phyloP scores from a whole-genome alignment of 2,113 vertebrate species.

The Melanerpes formicivorus region DNA sequence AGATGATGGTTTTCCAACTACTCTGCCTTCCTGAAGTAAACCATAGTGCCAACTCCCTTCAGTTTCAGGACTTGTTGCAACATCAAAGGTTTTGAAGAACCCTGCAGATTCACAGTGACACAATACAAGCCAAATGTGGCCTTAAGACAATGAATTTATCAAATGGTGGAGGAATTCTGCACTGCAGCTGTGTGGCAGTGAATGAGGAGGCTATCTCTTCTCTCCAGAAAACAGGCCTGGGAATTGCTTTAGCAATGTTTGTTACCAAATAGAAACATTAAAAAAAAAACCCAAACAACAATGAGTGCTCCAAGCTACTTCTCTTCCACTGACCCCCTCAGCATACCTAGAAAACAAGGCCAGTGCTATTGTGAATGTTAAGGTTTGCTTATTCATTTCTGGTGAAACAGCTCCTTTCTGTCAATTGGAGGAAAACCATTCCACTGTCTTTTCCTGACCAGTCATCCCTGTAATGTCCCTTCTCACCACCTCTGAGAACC shows the following conservation, averaged over 20 bases:
- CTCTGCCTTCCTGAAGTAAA: background rate
- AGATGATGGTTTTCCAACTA: background rate
- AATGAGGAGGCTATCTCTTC: background rate
- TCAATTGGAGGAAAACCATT: constrained; percentile 20
- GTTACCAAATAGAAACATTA: background rate
- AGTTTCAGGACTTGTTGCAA: background rate
- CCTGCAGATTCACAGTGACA: background rate
- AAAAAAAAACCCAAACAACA: background rate
- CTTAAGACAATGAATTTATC: background rate
- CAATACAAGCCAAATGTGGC: background rate
- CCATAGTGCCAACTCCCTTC: background rate
- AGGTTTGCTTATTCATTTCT: background rate
- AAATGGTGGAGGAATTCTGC: background rate
- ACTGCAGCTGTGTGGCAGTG: background rate
- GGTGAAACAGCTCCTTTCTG: background rate
- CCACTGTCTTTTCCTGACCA: background rate
- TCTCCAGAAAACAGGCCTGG: background rate
- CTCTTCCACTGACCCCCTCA: background rate
- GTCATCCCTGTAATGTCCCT: background rate
- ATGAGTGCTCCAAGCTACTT: background rate
- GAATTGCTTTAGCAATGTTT: background rate
- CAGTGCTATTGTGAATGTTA: background rate
- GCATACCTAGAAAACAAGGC: background rate
- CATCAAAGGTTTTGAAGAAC: background rate
- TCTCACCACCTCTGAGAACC: constrained; percentile 35